Percentiles rank a stretch among this genome's conserved stretches.
phyloP scores from a whole-genome alignment of 23 tunicate species.

The Trididemnum clinides region DNA sequence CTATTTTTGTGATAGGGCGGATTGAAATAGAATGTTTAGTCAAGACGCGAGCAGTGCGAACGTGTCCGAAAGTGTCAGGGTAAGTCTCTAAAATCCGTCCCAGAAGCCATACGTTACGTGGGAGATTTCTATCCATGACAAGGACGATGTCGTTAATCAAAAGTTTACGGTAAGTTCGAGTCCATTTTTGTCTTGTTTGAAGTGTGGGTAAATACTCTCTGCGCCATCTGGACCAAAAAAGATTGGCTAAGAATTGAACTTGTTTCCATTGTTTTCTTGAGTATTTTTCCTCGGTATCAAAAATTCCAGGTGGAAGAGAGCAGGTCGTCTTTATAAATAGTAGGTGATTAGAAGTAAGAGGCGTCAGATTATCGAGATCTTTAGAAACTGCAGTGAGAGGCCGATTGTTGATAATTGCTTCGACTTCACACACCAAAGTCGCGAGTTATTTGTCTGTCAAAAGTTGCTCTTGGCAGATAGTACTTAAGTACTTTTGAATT shows the following conservation, averaged over 20 bases:
- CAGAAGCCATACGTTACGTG: too few species aligned
- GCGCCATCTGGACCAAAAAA: conserved; percentile 21
- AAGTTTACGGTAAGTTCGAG: too few species aligned
- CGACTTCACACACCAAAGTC: background rate
- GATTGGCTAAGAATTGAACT: conserved; percentile 12
- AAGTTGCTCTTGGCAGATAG: background rate
- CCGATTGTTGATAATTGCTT: background rate
- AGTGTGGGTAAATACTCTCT: background rate
- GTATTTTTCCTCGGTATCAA: background rate
- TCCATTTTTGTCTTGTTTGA: conserved; percentile 8
- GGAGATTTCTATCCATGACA: too few species aligned
- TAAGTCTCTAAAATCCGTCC: too few species aligned
- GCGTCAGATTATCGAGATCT: background rate
- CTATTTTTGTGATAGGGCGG: too few species aligned
- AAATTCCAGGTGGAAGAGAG: too few species aligned
- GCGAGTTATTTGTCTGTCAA: background rate
- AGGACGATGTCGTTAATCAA: too few species aligned
- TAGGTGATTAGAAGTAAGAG: background rate
- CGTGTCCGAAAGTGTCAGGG: too few species aligned
- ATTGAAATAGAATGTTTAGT: too few species aligned
- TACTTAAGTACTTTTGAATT: background rate
- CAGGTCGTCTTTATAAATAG: background rate
- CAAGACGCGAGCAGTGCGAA: too few species aligned
- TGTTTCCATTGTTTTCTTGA: background rate
- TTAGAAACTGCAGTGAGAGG: background rate